phyloP scores from a whole-genome alignment of 2,888 invertebrate species.

The Nowickia ferox region DNA sequence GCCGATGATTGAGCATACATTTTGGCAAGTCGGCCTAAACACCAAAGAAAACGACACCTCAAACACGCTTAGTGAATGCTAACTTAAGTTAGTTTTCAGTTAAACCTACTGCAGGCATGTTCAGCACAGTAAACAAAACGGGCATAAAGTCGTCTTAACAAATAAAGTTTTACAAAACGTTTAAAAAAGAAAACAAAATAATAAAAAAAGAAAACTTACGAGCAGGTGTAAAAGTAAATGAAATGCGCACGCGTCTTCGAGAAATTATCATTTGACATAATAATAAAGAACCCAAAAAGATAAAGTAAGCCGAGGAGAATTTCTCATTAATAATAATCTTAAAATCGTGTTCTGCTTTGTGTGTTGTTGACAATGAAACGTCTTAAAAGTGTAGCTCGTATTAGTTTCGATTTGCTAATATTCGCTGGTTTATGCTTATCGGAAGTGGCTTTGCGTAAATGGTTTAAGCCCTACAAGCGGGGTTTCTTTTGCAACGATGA shows the following conservation, averaged over 20 bases:
- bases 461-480: slow-evolving; percentile 76
- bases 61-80: slow-evolving; percentile 31
- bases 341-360: neutral
- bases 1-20: slow-evolving; percentile 55
- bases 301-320: slow-evolving; percentile 14
- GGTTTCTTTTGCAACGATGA: slow-evolving; percentile 81
- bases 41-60: slow-evolving; percentile 51
- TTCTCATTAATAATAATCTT: slow-evolving; percentile 12
- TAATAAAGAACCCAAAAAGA: neutral
- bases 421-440: slow-evolving; percentile 77
- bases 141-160: slow-evolving; percentile 3
- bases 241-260: slow-evolving; percentile 11
- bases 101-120: slow-evolving; percentile 59
- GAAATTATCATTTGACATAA: neutral
- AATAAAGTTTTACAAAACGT: slow-evolving; percentile 1
- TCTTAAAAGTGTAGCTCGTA: slow-evolving; percentile 75
- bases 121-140: slow-evolving; percentile 24
- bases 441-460: slow-evolving; percentile 74
- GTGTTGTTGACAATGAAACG: slow-evolving; percentile 57
- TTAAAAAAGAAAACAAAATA: neutral
- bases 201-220: slow-evolving; percentile 8
- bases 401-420: slow-evolving; percentile 78
- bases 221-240: slow-evolving; percentile 35
- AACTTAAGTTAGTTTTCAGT: slow-evolving; percentile 63
- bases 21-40: slow-evolving; percentile 52